Evolutionary conservation across 2,797 vertebrate species (phyloP).

Genomic region (Vultur gryphus): DNA sequence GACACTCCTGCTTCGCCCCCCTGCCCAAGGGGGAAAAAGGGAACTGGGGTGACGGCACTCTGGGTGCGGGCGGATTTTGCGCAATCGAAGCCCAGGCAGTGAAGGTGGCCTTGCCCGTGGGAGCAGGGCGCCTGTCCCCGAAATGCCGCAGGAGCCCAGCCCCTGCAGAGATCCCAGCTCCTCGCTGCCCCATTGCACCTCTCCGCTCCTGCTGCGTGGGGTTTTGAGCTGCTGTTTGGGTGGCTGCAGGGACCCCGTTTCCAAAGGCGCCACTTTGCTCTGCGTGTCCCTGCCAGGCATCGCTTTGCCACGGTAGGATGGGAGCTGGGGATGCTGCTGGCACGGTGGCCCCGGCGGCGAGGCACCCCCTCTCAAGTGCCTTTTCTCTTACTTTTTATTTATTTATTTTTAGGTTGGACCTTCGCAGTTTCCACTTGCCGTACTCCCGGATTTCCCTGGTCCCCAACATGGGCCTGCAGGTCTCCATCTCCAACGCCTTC

Average conservation of each 20-base stretch:
- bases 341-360: accelerated
- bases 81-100: not conserved
- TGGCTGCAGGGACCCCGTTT: not conserved
- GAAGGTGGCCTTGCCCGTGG: not conserved
- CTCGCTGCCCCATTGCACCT: accelerated
- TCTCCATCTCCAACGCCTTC: conserved; percentile 34
- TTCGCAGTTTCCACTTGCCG: not conserved
- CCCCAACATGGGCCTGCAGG: not conserved
- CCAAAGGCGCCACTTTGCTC: not conserved
- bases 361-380: accelerated
- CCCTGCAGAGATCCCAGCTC: not conserved
- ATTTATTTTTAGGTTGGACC: not conserved
- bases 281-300: not conserved
- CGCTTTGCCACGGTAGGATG: accelerated
- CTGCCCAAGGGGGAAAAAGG: not conserved
- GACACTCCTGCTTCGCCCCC: not conserved
- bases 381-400: not conserved
- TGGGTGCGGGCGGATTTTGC: not conserved
- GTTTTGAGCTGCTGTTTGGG: not conserved
- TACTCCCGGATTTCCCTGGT: not conserved
- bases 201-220: accelerated
- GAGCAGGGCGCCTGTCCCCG: accelerated
- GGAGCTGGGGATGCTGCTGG: not conserved
- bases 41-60: accelerated
- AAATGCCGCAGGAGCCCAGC: not conserved